A percentile compares a stretch with the other conserved stretches of the same genome.
These are phyloP conservation scores for Monochamus alternatus DNA, from an alignment of 2,888 invertebrate species.

Conservation along the genomic window DNA sequence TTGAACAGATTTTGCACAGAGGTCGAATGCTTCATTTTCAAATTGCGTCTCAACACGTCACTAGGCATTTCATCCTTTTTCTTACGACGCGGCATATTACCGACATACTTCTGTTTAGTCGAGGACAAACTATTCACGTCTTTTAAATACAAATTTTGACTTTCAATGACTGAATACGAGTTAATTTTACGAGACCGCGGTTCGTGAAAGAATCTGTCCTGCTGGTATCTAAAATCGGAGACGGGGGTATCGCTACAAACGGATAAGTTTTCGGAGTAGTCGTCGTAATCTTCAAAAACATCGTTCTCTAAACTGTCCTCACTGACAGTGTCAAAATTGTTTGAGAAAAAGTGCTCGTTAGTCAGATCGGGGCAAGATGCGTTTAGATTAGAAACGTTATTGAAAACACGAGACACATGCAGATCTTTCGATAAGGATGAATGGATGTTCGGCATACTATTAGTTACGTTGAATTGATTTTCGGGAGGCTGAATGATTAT, in stretches of 20 bases:
- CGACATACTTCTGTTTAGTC: slow-evolving; percentile 37
- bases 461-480: slow-evolving; percentile 62
- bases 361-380: slow-evolving; percentile 65
- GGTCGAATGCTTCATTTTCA: slow-evolving; percentile 68
- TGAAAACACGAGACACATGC: slow-evolving; percentile 40
- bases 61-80: slow-evolving; percentile 60
- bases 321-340: slow-evolving; percentile 38
- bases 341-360: slow-evolving; percentile 51
- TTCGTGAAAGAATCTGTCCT: slow-evolving; percentile 27
- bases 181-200: slow-evolving; percentile 47
- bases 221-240: slow-evolving; percentile 36
- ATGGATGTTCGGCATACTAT: slow-evolving; percentile 67
- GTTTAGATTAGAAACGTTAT: slow-evolving; percentile 62
- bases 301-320: slow-evolving; percentile 42
- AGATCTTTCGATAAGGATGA: slow-evolving; percentile 42
- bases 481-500: slow-evolving; percentile 65
- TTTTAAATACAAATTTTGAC: slow-evolving; percentile 44
- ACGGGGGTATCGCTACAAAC: slow-evolving; percentile 43
- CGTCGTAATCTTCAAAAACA: slow-evolving; percentile 41
- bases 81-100: slow-evolving; percentile 39
- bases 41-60: slow-evolving; percentile 61
- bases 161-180: slow-evolving; percentile 40
- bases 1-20: slow-evolving; percentile 68
- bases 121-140: slow-evolving; percentile 26
- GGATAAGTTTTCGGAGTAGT: slow-evolving; percentile 44